Evolutionary conservation across 1,140 invertebrate species (phyloP), one percentile per base, ranked within the genome.

Genomic region (Euura saliciscinereae): DNA sequence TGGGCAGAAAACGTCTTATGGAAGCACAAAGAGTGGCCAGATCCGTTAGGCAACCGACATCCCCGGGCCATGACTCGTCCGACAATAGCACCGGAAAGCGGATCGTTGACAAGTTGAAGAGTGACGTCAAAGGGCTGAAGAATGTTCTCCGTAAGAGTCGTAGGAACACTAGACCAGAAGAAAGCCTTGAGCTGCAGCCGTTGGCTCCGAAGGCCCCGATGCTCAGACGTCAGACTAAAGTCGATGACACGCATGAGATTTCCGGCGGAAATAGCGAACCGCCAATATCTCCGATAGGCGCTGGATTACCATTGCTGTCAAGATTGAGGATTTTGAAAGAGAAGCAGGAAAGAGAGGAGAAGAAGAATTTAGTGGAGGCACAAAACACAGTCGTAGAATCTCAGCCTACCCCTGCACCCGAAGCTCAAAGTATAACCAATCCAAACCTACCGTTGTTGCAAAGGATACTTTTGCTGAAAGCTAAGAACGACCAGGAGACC

Each of bases 1-100:
- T 97, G 2, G 96, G 96, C 0, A 89, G 94, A 43, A 97, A 96
- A 79, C 89, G 96, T 1, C 85, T 97, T n/a, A 95, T 95, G 91
- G 96, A 97, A 84, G 96, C 86, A 0, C 84, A 87, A 44, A 80
- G 80, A 11, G 84, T 87, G 0, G 84, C 83, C 0, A 74, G 82
- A 8, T 80, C 81, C 0, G 68, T 75, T 0, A 75, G 79, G 0
- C 80, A 79, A 2, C 78, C 80, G 0, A 79, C 81, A 0, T 87
- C 86, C 0, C 84, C 86, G 0, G 82, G 84, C 0, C 86, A 89
- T 73, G 89, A 90, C 65, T 91, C 90, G 2, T 92, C 91, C 73
- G 92, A 93, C 77, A 89, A 90, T 74, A 91, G 91, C 79, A 89
- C 91, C 4, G 89, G 92, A 68, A 93, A 94, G 78, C 85, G 93